Evolutionary conservation across 2,888 invertebrate species (phyloP).

Genomic region (Euclidia mi): DNA sequence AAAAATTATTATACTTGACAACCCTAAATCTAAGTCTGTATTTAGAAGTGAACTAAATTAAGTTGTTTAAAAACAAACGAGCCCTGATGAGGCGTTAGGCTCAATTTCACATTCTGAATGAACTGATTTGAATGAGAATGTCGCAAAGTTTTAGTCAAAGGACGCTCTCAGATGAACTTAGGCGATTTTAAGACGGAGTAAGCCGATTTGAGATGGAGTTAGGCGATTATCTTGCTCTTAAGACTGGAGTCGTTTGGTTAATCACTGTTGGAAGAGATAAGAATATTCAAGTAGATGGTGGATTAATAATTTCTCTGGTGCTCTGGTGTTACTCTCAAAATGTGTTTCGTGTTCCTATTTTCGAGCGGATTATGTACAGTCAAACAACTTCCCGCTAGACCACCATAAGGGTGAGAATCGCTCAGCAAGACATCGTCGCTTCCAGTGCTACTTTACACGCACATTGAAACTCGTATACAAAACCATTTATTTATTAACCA

Average conservation of each 20-base stretch:
- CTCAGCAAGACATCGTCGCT: no score
- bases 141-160: constrained; percentile 30
- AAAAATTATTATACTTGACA: no score
- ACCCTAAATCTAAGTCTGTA: constrained; percentile 58
- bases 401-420: no score
- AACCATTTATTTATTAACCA: no score
- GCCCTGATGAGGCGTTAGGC: constrained; percentile 63
- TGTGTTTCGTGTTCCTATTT: not conserved
- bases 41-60: constrained; percentile 78
- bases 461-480: no score
- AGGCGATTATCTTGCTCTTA: constrained; percentile 26
- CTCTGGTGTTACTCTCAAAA: not conserved
- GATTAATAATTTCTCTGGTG: not conserved
- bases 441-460: no score
- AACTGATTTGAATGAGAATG: constrained; percentile 54
- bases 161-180: constrained; percentile 10
- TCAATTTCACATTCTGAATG: constrained; percentile 58
- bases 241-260: constrained; percentile 15
- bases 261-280: constrained; percentile 1
- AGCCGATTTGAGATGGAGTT: constrained; percentile 27
- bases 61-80: constrained; percentile 74
- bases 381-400: no score
- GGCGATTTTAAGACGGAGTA: constrained; percentile 33
- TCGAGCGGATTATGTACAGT: not conserved
- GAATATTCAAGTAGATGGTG: constrained; percentile 10